A percentile compares a stretch with the other conserved stretches of the same genome.
These are phyloP conservation scores for Hemibagrus wyckioides DNA, from an alignment of 2,113 vertebrate species.

Conservation along the genomic window DNA sequence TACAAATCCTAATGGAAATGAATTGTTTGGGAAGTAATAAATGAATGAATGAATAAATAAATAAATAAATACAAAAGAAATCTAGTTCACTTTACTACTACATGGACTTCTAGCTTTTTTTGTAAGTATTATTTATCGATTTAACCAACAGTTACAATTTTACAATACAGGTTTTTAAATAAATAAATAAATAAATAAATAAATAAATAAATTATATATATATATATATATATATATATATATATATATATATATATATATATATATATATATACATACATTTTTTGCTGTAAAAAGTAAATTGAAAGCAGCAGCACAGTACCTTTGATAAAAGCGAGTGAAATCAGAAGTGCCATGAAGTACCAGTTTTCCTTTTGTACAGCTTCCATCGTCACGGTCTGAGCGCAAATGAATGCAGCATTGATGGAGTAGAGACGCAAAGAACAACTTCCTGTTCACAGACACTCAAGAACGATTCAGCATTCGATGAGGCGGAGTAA, in stretches of 20 bases:
- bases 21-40: not conserved
- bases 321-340: constrained; percentile 76
- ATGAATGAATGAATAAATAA: not conserved
- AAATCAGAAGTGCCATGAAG: constrained; percentile 72
- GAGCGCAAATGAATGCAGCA: constrained; percentile 76
- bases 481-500: not conserved
- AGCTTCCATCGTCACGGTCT: constrained; percentile 72
- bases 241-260: too few species aligned
- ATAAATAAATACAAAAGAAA: not conserved
- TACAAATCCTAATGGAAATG: not conserved
- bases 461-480: constrained; percentile 38
- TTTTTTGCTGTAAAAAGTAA: too few species aligned
- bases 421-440: constrained; percentile 68
- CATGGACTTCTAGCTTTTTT: not conserved
- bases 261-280: too few species aligned
- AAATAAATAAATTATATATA: too few species aligned
- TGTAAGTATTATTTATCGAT: not conserved
- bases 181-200: not conserved
- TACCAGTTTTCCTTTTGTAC: constrained; percentile 76
- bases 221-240: too few species aligned
- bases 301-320: constrained; percentile 52
- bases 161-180: not conserved
- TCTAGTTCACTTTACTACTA: not conserved
- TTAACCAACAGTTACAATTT: not conserved
- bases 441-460: constrained; percentile 69